A percentile compares a stretch with the other conserved stretches of the same genome.
Conservation (phyloP, 2,113 vertebrate species). For the Pelusios castaneus region DNA sequence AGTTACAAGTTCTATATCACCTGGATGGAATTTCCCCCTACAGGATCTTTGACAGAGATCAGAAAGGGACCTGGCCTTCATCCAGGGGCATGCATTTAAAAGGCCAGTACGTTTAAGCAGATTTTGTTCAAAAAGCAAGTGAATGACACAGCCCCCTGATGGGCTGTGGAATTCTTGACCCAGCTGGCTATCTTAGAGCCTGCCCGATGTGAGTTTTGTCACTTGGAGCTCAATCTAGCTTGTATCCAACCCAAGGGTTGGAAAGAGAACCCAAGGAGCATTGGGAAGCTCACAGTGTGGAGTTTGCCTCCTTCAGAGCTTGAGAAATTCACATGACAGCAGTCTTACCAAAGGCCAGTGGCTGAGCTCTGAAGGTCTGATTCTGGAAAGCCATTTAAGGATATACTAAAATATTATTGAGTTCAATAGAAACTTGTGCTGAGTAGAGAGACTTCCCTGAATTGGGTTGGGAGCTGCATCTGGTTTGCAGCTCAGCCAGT, state of each 20-base stretch:
- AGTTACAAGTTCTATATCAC: not conserved
- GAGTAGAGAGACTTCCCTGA: not conserved
- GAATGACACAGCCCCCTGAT: not conserved
- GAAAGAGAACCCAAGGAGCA: not conserved
- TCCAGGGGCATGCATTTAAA: not conserved
- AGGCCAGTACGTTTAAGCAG: not conserved
- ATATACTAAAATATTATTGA: not conserved
- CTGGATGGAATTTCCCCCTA: not conserved
- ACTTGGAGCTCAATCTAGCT: not conserved
- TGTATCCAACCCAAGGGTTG: not conserved
- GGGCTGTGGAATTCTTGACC: not conserved
- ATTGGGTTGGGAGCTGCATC: not conserved
- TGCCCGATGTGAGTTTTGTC: not conserved
- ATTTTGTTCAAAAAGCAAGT: not conserved
- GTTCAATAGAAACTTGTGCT: not conserved
- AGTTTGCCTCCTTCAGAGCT: not conserved
- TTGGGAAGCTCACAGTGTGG: not conserved
- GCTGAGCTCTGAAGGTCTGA: not conserved
- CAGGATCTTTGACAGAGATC: fast-evolving
- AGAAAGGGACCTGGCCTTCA: not conserved
- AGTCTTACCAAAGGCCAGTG: not conserved
- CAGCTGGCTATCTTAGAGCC: not conserved
- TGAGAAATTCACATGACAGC: not conserved
- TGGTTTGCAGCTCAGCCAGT: not conserved
- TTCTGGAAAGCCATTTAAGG: not conserved